phyloP scores from a whole-genome alignment of 2,888 invertebrate genomes.

The Morpho helenor region DNA sequence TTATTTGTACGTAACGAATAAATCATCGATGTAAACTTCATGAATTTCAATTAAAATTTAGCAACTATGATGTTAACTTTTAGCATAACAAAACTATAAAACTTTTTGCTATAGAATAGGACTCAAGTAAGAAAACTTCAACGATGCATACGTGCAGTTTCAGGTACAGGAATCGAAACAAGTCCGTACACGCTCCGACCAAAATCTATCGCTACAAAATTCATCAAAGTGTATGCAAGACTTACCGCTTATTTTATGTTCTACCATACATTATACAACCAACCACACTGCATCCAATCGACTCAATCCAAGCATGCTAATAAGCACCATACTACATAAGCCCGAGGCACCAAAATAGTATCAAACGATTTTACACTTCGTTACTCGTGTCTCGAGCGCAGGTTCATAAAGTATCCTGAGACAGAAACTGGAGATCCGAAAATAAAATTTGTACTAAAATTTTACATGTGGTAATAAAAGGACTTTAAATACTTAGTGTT shows the following conservation, averaged over 20 bases:
- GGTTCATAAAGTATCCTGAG: constrained; percentile 53
- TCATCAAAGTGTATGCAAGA: constrained; percentile 21
- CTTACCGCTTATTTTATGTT: constrained; percentile 17
- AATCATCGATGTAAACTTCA: not conserved
- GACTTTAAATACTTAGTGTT: constrained; percentile 25
- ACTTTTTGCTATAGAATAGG: not conserved
- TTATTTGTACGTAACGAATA: not conserved
- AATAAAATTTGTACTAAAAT: constrained; percentile 51
- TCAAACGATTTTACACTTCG: constrained; percentile 20
- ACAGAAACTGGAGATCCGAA: constrained; percentile 46
- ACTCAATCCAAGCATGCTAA: constrained; percentile 12
- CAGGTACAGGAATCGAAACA: constrained; percentile 10
- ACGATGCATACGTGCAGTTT: not conserved
- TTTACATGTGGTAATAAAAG: constrained; percentile 30
- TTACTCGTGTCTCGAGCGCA: constrained; percentile 28
- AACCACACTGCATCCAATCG: constrained; percentile 38
- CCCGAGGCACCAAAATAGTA: constrained; percentile 15
- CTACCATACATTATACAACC: constrained; percentile 32
- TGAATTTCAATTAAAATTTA: not conserved
- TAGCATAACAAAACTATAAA: not conserved
- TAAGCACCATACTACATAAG: constrained; percentile 15
- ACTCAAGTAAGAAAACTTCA: not conserved
- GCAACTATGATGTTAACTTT: not conserved
- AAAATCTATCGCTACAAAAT: constrained; percentile 21
- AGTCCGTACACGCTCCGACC: constrained; percentile 12